These are phyloP conservation scores for Parotocinclus haroldoi DNA, from an alignment of 2,797 vertebrate species.

Conservation along the genomic window DNA sequence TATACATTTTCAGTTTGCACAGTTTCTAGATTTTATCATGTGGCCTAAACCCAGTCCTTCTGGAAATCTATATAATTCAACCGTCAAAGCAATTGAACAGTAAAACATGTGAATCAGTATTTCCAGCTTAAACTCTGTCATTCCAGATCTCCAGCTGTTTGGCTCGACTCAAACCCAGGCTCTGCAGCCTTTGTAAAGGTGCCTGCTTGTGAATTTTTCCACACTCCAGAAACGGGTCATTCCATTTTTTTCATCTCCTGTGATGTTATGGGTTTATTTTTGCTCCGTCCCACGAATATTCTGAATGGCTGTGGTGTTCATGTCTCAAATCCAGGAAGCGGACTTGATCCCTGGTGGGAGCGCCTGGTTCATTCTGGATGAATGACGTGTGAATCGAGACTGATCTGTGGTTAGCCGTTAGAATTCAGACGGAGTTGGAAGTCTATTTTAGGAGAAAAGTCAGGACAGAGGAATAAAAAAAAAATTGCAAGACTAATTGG, in stretches of 20 bases:
- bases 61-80: conserved; percentile 35
- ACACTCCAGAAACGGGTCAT: conserved; percentile 48
- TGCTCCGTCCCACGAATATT: conserved; percentile 38
- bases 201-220: conserved; percentile 45
- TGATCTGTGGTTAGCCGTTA: conserved; percentile 21
- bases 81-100: conserved; percentile 42
- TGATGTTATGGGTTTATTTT: conserved; percentile 56
- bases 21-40: not conserved
- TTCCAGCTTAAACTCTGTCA: conserved; percentile 65
- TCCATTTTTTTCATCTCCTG: conserved; percentile 36
- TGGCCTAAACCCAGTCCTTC: conserved; percentile 25
- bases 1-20: too few species aligned
- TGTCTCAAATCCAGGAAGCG: conserved; percentile 33
- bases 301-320: conserved; percentile 40
- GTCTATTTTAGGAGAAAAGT: conserved; percentile 36
- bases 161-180: conserved; percentile 45
- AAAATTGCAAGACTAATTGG: conserved; percentile 3
- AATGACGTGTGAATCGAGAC: conserved; percentile 19
- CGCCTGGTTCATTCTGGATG: conserved; percentile 36
- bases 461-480: conserved; percentile 22
- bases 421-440: conserved; percentile 31
- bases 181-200: conserved; percentile 52
- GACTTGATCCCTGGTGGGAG: conserved; percentile 35
- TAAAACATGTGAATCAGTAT: conserved; percentile 58
- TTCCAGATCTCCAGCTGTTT: conserved; percentile 71